A percentile compares a stretch with the other conserved stretches of the same genome.
Conservation (phyloP, 2,113 vertebrate species). For the Corvus moneduloides region DNA sequence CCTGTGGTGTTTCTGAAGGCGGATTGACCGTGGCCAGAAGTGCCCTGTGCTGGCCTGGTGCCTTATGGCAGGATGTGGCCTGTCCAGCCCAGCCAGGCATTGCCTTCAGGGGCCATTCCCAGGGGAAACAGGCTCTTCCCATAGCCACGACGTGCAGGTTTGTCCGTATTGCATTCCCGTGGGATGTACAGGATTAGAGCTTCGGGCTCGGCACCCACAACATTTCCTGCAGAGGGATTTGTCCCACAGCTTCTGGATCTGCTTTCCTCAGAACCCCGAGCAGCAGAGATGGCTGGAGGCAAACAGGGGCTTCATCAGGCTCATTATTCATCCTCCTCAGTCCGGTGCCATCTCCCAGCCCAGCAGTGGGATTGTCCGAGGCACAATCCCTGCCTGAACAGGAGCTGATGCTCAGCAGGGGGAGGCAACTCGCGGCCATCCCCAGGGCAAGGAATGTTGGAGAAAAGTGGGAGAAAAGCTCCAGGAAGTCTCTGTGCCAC, state of each 20-base stretch:
- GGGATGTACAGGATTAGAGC: not conserved
- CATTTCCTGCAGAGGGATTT: not conserved
- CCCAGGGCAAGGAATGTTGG: not conserved
- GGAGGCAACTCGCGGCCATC: not conserved
- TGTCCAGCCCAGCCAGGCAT: not conserved
- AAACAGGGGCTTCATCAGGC: not conserved
- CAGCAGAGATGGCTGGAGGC: not conserved
- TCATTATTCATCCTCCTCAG: not conserved
- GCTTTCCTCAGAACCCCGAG: not conserved
- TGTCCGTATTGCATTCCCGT: accelerated
- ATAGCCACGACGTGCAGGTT: not conserved
- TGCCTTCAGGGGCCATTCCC: not conserved
- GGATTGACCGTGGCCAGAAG: not conserved
- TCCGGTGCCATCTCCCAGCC: too few relatives aligned
- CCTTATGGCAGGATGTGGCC: not conserved
- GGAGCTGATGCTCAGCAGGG: not conserved
- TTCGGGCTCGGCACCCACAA: not conserved
- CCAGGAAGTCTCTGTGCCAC: not conserved
- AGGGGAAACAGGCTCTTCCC: not conserved
- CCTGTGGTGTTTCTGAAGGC: not conserved
- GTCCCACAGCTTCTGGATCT: not conserved
- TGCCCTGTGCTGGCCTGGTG: not conserved
- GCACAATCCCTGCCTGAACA: not conserved
- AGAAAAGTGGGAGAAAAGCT: not conserved
- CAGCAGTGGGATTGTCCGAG: not conserved